Evolutionary conservation across 2,113 vertebrate species (phyloP).

Genomic region (Limnothrissa miodon): DNA sequence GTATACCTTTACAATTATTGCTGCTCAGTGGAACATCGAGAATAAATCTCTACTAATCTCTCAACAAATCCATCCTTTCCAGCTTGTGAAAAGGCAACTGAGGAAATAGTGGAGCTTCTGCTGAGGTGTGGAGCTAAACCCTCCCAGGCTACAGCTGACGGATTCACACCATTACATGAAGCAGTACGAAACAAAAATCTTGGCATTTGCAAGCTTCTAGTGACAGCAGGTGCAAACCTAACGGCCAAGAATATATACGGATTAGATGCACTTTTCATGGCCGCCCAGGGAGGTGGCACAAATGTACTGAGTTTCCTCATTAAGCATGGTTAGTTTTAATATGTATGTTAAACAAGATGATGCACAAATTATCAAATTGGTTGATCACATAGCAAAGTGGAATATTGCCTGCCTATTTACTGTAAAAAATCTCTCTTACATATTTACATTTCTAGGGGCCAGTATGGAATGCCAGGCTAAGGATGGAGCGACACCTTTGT

Average conservation of each 20-base stretch:
- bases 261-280: constrained; percentile 85
- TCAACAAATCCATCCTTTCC: not conserved
- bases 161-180: constrained; percentile 89
- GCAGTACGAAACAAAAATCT: constrained; percentile 78
- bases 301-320: constrained; percentile 80
- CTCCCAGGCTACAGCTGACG: constrained; percentile 44
- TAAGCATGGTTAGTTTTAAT: constrained; percentile 59
- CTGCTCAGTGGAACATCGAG: constrained; percentile 65
- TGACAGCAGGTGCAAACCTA: constrained; percentile 84
- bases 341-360: not conserved
- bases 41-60: not conserved
- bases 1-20: not conserved
- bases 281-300: constrained; percentile 83
- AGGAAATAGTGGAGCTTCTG: not conserved
- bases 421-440: not conserved
- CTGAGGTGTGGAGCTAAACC: not conserved
- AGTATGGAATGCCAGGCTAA: constrained; percentile 87
- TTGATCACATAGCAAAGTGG: not conserved
- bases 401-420: not conserved
- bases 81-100: not conserved
- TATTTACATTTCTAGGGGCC: constrained; percentile 74
- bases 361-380: not conserved
- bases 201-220: constrained; percentile 84
- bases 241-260: constrained; percentile 80
- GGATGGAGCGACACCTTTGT: constrained; percentile 84